A percentile compares a stretch with the other conserved stretches of the same genome.
These are phyloP conservation scores for Tapirus indicus DNA, from an alignment of 2,797 vertebrate species.

Conservation along the genomic window DNA sequence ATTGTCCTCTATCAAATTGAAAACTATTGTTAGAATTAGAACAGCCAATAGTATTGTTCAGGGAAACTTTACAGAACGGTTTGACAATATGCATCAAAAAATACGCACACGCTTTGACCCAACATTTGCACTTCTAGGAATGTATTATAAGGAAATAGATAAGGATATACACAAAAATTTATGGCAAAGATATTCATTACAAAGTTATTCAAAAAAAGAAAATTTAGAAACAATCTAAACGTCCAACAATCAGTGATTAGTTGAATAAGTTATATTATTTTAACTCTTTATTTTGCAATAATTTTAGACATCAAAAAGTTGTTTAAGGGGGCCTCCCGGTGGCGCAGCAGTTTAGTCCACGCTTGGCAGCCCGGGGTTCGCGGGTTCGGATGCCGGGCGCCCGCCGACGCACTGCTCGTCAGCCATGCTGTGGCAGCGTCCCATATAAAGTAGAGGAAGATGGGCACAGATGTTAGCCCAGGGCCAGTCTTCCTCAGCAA, in stretches of 20 bases:
- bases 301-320: neutral
- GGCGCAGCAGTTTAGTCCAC: too few species aligned
- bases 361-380: too few species aligned
- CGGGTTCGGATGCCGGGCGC: too few species aligned
- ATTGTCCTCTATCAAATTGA: neutral
- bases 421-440: too few species aligned
- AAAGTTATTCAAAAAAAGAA: neutral
- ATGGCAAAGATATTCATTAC: neutral
- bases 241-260: neutral
- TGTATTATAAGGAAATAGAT: neutral
- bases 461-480: too few species aligned
- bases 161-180: neutral
- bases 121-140: neutral
- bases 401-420: too few species aligned
- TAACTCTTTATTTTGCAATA: conserved; percentile 17
- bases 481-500: too few species aligned
- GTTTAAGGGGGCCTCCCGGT: neutral
- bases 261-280: neutral
- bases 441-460: too few species aligned
- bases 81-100: neutral
- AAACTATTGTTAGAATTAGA: neutral
- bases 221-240: neutral
- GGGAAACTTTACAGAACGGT: neutral
- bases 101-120: neutral
- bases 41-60: neutral